Evolutionary conservation across 30 jellyfish, hydroid and myxozoan genomes (phyloP).

Genomic region (Catostylus mosaicus): DNA sequence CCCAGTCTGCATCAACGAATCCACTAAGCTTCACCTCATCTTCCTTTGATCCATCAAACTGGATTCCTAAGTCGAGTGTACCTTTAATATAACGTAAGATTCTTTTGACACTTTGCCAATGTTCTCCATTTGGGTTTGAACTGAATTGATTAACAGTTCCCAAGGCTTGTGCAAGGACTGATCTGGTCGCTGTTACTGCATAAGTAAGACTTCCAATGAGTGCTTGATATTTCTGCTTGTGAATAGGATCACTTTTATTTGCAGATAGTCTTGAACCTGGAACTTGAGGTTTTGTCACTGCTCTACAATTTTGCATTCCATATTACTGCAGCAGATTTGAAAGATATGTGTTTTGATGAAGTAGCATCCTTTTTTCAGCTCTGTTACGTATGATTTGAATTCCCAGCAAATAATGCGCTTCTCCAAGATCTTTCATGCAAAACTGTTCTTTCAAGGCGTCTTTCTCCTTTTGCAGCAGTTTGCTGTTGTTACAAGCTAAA

Average conservation of each 20-base stretch:
- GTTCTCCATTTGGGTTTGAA: too few relatives aligned
- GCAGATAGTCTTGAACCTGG: constrained; percentile 14
- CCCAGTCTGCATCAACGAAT: constrained; percentile 49
- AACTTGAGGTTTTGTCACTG: constrained; percentile 51
- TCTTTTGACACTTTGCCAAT: constrained; percentile 1
- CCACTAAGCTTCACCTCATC: constrained; percentile 9
- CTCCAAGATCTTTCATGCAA: constrained; percentile 47
- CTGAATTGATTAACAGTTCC: constrained; percentile 5
- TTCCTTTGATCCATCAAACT: constrained; percentile 9
- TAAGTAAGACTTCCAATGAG: constrained; percentile 40
- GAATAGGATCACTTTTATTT: constrained; percentile 31
- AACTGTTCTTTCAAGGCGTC: constrained; percentile 30
- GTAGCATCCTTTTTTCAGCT: constrained; percentile 28
- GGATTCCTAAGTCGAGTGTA: constrained; percentile 10
- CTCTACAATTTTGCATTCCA: constrained; percentile 32
- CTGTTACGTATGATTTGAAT: constrained; percentile 43
- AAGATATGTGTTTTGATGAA: constrained; percentile 27
- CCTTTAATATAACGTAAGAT: constrained; percentile 7
- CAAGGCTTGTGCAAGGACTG: constrained; percentile 29
- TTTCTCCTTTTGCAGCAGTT: constrained; percentile 22
- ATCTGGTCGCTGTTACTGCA: constrained; percentile 39
- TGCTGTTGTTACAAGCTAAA: constrained; percentile 30
- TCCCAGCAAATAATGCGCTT: constrained; percentile 39
- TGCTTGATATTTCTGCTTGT: constrained; percentile 50
- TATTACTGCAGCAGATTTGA: constrained; percentile 23